Evolutionary conservation across 37 sponge, comb jelly and placozoan species (phyloP).

Genomic region (Crambe crambe): DNA sequence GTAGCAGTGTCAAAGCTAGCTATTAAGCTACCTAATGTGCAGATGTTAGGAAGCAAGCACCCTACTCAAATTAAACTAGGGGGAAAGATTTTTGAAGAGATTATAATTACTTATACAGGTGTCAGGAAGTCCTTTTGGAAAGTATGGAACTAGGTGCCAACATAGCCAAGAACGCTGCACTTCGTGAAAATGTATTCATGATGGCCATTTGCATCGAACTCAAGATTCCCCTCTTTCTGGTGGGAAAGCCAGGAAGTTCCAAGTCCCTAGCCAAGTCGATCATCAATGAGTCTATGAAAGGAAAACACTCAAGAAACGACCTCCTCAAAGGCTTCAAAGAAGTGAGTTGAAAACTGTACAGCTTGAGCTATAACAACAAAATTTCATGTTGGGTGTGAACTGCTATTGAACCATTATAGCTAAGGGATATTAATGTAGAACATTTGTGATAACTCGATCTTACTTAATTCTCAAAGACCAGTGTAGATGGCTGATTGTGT

Average conservation of each 20-base stretch:
- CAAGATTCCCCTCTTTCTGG: conserved; percentile 87
- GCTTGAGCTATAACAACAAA: no score
- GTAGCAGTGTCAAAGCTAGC: no score
- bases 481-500: no score
- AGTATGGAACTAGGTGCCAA: conserved; percentile 74
- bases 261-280: conserved; percentile 90
- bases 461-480: no score
- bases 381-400: not conserved
- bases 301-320: conserved; percentile 43
- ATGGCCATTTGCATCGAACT: no score
- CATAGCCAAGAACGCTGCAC: conserved; percentile 84
- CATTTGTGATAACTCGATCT: no score
- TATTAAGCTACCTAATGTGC: no score
- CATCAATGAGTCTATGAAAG: no score
- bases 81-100: no score
- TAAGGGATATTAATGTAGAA: no score
- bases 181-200: conserved; percentile 93
- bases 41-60: not conserved
- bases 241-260: conserved; percentile 94
- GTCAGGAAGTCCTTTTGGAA: conserved; percentile 79
- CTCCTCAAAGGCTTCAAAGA: conserved; percentile 76
- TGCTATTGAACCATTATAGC: no score
- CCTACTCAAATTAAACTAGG: not conserved
- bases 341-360: no score
- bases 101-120: conserved; percentile 54